Evolutionary conservation across 2,113 vertebrate genomes (phyloP).

Genomic region (Dicerorhinus sumatrensis): DNA sequence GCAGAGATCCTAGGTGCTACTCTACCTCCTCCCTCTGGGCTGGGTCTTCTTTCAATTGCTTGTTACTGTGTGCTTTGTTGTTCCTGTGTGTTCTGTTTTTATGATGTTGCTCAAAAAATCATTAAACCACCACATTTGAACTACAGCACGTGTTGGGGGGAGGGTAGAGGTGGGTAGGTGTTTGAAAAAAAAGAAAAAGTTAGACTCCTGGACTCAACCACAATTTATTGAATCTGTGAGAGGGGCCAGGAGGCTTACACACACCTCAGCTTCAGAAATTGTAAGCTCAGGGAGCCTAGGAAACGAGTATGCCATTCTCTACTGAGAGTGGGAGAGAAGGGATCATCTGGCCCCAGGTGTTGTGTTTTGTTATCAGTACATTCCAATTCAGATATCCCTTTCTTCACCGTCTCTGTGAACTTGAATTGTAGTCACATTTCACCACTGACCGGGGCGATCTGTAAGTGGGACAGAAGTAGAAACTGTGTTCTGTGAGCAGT

Average conservation of each 20-base stretch:
- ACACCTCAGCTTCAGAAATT: neutral
- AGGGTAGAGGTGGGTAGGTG: no score
- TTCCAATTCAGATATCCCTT: neutral
- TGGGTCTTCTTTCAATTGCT: neutral
- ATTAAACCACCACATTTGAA: neutral
- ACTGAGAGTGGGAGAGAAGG: neutral
- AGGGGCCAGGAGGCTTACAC: no score
- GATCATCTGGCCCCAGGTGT: neutral
- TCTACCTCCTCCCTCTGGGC: neutral
- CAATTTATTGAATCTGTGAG: neutral
- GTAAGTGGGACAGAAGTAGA: neutral
- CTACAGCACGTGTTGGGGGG: neutral
- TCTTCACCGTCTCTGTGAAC: neutral
- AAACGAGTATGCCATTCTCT: no score
- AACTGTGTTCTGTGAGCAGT: neutral
- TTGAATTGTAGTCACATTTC: neutral
- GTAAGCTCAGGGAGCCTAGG: neutral
- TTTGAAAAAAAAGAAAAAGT: neutral
- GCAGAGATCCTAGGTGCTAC: neutral
- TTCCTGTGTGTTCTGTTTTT: neutral
- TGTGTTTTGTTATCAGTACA: neutral
- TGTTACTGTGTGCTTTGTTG: neutral
- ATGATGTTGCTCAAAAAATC: neutral
- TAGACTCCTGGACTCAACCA: neutral
- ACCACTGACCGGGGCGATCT: accelerated